phyloP scores from a whole-genome alignment of 2,888 invertebrate genomes.

The Phyllotreta cruciferae region DNA sequence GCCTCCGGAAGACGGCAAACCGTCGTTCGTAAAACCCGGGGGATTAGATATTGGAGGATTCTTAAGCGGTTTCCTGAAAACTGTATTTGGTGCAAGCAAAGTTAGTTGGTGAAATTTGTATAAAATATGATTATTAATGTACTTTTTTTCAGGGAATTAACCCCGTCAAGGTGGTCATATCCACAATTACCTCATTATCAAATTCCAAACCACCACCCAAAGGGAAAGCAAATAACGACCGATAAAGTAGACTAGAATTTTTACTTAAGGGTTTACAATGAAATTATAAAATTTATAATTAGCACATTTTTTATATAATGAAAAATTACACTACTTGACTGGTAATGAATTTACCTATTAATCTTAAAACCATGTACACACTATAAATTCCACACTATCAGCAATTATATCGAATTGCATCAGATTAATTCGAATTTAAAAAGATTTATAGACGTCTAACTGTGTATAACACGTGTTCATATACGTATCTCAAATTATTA shows the following conservation, averaged over 20 bases:
- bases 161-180: conserved; percentile 20
- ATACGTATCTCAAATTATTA: too few relatives aligned
- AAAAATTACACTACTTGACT: too few relatives aligned
- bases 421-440: too few relatives aligned
- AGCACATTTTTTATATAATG: too few relatives aligned
- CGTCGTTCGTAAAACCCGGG: conserved; percentile 27
- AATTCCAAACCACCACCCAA: conserved; percentile 13
- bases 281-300: too few relatives aligned
- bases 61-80: conserved; percentile 50
- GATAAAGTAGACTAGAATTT: background rate
- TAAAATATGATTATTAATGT: conserved; percentile 1
- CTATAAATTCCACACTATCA: too few relatives aligned
- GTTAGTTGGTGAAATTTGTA: conserved; percentile 24
- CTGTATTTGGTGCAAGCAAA: conserved; percentile 42
- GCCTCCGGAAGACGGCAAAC: conserved; percentile 25
- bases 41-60: conserved; percentile 53
- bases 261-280: too few relatives aligned
- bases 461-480: too few relatives aligned
- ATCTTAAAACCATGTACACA: too few relatives aligned
- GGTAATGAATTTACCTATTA: too few relatives aligned
- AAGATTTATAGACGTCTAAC: too few relatives aligned
- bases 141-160: conserved; percentile 20
- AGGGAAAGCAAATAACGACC: background rate
- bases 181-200: conserved; percentile 21
- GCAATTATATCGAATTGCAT: too few relatives aligned